Evolutionary conservation across 1,140 invertebrate genomes (phyloP).

Genomic region (Aphis craccivora): DNA sequence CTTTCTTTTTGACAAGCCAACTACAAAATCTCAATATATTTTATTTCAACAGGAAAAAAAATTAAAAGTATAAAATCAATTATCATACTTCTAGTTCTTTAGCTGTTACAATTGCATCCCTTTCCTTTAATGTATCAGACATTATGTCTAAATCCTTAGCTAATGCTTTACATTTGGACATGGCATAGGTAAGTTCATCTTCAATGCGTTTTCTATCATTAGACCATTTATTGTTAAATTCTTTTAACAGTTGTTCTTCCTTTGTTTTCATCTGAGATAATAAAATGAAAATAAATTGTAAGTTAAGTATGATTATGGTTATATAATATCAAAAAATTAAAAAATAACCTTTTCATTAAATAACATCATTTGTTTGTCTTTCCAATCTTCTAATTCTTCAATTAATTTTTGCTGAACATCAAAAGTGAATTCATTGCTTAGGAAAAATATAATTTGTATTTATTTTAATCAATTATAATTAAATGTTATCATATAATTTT

Average conservation of each 20-base stretch:
- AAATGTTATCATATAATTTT: neutral
- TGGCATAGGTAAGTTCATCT: slow-evolving; percentile 12
- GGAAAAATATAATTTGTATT: neutral
- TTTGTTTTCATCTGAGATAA: slow-evolving; percentile 31
- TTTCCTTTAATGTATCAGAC: slow-evolving; percentile 14
- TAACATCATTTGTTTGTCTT: slow-evolving; percentile 32
- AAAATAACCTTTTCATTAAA: slow-evolving; percentile 47
- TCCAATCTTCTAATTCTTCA: slow-evolving; percentile 39
- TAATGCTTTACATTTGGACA: slow-evolving; percentile 11
- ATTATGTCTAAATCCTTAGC: neutral
- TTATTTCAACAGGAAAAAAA: neutral
- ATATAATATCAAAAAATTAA: neutral
- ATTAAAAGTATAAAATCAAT: neutral
- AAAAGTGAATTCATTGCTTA: neutral
- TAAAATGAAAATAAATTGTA: neutral
- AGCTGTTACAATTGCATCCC: neutral
- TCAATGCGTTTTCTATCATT: slow-evolving; percentile 28
- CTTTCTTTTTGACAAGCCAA: slow-evolving; percentile 3
- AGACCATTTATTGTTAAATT: slow-evolving; percentile 34
- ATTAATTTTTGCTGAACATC: neutral
- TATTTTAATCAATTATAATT: neutral
- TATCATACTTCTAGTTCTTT: slow-evolving; percentile 46
- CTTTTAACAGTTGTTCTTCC: slow-evolving; percentile 39
- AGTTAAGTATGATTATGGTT: neutral
- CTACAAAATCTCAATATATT: neutral